phyloP scores from a whole-genome alignment of 53 echinoderm and acorn worm species.

The Henricia sp. region DNA sequence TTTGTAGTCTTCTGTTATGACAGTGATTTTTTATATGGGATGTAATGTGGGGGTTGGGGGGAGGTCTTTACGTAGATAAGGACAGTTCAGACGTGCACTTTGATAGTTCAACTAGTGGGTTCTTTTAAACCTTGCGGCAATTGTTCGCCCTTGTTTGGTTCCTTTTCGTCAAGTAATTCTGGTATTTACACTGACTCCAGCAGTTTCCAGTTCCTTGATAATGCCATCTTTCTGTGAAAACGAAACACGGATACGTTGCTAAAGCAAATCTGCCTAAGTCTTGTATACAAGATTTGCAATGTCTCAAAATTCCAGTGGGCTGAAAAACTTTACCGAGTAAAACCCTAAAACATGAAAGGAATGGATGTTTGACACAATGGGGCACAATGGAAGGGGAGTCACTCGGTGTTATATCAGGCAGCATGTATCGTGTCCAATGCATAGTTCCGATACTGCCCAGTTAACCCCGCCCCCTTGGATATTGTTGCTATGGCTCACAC shows the following conservation, averaged over 20 bases:
- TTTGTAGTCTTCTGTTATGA: not conserved
- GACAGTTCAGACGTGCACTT: not conserved
- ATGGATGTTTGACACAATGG: too few relatives aligned
- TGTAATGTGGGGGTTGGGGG: too few relatives aligned
- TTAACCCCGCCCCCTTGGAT: too few relatives aligned
- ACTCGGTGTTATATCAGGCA: not conserved
- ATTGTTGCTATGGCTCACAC: too few relatives aligned
- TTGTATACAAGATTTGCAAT: too few relatives aligned
- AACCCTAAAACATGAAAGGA: too few relatives aligned
- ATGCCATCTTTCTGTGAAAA: slow-evolving; percentile 43
- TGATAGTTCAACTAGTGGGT: too few relatives aligned
- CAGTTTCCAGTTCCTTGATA: slow-evolving; percentile 51
- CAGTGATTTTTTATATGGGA: not conserved
- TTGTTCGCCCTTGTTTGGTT: too few relatives aligned
- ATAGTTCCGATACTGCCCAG: not conserved
- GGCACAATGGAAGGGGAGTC: not conserved
- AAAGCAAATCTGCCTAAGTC: not conserved
- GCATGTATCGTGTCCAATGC: not conserved
- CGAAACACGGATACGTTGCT: not conserved
- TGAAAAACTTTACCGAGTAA: not conserved
- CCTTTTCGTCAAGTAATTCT: not conserved
- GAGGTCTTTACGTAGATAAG: not conserved
- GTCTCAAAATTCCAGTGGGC: too few relatives aligned
- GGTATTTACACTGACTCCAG: slow-evolving; percentile 34
- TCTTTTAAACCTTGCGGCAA: too few relatives aligned